These are phyloP conservation scores for Cottus gobio DNA, from an alignment of 2,113 vertebrate genomes.

Conservation along the genomic window DNA sequence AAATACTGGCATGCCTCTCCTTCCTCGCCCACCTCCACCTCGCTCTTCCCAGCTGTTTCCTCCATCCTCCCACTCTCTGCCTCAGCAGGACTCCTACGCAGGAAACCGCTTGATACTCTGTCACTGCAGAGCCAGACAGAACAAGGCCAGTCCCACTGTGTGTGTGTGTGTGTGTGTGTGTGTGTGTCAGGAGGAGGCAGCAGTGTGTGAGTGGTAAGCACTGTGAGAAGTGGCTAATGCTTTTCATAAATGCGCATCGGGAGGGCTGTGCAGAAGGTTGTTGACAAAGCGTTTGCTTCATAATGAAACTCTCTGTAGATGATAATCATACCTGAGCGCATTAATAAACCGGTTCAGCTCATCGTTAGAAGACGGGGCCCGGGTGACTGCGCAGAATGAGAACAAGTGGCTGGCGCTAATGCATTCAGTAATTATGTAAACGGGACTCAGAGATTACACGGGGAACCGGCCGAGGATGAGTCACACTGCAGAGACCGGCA, in stretches of 20 bases:
- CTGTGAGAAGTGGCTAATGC: slow-evolving; percentile 39
- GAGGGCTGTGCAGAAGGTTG: slow-evolving; percentile 37
- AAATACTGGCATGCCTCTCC: slow-evolving; percentile 66
- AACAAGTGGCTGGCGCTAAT: slow-evolving; percentile 47
- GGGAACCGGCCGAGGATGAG: slow-evolving; percentile 54
- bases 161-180: slow-evolving; percentile 10
- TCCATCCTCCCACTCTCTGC: slow-evolving; percentile 63
- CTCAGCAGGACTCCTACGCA: slow-evolving; percentile 64
- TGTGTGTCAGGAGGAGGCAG: slow-evolving; percentile 5
- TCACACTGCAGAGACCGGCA: slow-evolving; percentile 28
- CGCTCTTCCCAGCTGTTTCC: slow-evolving; percentile 78
- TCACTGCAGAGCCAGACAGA: slow-evolving; percentile 49
- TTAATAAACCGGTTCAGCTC: slow-evolving; percentile 44
- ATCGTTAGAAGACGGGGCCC: slow-evolving; percentile 37
- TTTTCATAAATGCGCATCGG: slow-evolving; percentile 40
- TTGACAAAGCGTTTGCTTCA: slow-evolving; percentile 37
- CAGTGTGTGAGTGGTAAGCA: neutral
- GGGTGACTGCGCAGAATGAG: slow-evolving; percentile 49
- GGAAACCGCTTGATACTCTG: slow-evolving; percentile 61
- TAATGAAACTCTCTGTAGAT: slow-evolving; percentile 39
- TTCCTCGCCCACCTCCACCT: slow-evolving; percentile 57
- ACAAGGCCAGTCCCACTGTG: slow-evolving; percentile 29
- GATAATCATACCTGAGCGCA: slow-evolving; percentile 39
- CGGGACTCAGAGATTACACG: slow-evolving; percentile 46
- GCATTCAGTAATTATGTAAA: slow-evolving; percentile 72